Evolutionary conservation across 1,140 invertebrate genomes (phyloP), one percentile per base, ranked within the genome.

Genomic region (Zaprionus inermis): DNA sequence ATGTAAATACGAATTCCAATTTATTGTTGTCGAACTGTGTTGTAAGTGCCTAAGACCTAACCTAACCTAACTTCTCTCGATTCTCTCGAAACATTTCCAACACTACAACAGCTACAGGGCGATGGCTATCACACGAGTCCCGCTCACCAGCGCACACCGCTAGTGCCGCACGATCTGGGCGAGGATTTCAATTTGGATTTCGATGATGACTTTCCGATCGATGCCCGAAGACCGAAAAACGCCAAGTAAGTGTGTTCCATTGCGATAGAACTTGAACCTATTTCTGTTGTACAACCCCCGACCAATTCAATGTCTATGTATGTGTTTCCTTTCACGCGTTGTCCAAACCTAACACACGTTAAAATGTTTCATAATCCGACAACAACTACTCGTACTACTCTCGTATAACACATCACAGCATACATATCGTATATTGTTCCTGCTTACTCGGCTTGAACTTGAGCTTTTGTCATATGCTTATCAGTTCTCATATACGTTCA

Each of bases 61-160:
- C n/a, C 52, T 52, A 64, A 67, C 18, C 24, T 32, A 3, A 24
- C 16, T 65, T 52, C n/a, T n/a, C n/a, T n/a, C 49, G 28, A 14
- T 63, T 49, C 61, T 28, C 9, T 46, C 2, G 5, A 12, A 44
- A 38, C 30, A 55, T 38, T 22, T 10, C 7, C 36, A 34, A 9
- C 28, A 12, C 24, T 52, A 66, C 3, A 46, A 74, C 92, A 96
- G 96, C 93, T 96, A 77, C 96, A 96, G 92, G 94, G 95, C 30
- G 96, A 96, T 85, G 96, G 96, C 75, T 97, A 96, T 91, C 96
- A 97, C 92, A 97, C 96, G 72, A 97, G 96, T 84, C 96, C 96
- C 76, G 95, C 96, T 63, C 96, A 97, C 86, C 92, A 92, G 59
- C 94, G 94, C 88, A 94, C 94, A 71, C 95, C 94, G 72, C 90